Evolutionary conservation across 1,140 invertebrate genomes (phyloP).

Genomic region (Apis cerana): DNA sequence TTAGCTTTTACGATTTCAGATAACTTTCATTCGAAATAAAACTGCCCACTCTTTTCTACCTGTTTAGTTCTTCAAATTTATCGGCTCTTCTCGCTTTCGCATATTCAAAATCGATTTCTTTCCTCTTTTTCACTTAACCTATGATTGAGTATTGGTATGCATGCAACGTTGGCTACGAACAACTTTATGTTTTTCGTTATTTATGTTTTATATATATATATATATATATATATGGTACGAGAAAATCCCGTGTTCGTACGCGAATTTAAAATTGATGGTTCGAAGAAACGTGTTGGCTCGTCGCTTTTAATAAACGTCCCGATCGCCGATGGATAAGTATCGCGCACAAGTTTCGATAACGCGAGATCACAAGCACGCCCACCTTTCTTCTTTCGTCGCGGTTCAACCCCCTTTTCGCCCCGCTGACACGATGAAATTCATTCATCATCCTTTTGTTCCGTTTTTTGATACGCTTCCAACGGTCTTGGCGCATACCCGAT

Average conservation of each 20-base stretch:
- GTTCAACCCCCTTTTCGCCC: neutral
- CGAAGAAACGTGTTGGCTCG: conserved; percentile 5
- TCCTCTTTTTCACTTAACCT: neutral
- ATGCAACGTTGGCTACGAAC: neutral
- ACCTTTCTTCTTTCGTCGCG: neutral
- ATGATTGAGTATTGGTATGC: neutral
- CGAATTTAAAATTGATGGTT: conserved; percentile 8
- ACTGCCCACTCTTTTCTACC: neutral
- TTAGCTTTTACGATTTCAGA: neutral
- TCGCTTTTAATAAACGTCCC: conserved; percentile 37
- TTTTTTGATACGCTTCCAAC: conserved; percentile 2
- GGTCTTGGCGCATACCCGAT: conserved; percentile 25
- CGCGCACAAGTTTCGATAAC: neutral
- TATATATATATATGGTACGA: neutral
- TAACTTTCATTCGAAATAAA: neutral
- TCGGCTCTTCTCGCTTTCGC: neutral
- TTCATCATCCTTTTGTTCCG: conserved; percentile 28
- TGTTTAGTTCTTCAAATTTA: neutral
- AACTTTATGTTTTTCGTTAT: neutral
- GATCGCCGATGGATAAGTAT: neutral
- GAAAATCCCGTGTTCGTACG: conserved; percentile 1
- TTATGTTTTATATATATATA: neutral
- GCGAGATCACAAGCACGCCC: neutral
- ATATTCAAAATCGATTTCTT: neutral
- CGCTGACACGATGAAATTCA: neutral